Base-by-base conservation (phyloP, 2,888 invertebrate species). In the Campoplex nolae region DNA sequence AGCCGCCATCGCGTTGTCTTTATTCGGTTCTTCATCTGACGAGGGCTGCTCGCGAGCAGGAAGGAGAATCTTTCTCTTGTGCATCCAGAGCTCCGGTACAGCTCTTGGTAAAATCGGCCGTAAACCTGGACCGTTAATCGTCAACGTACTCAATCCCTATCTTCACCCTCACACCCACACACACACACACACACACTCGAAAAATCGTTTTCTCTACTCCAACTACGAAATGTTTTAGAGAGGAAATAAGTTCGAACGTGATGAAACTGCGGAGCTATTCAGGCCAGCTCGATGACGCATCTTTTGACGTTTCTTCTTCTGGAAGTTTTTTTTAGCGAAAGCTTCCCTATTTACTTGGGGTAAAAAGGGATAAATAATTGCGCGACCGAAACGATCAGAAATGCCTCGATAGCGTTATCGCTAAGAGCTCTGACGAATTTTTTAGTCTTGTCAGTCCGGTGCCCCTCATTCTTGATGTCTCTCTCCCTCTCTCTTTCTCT, bases 111-210 rank as follows among this genome's bases (percentile, higher is more conserved):
- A 75, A 87, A 81, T 28, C 54, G 75, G 54, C 56, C 42, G n/a
- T 42, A 38, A 81, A 16, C 58, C 65, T 32, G 56, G n/a, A 83
- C 84, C 87, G 87, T 87, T 87, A 78, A 81, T 82, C 87, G 75
- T 42, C 80, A 67, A 68, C 58, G 75, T 51, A 80, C 83, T 58
- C 83, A 75, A 86, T 77, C 65, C n/a, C 13, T 67, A n/a, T n/a
- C n/a, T n/a, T n/a, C n/a, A n/a, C n/a, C 42, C 11, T 32, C 16
- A 7, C 42, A n/a, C 6, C 42, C 38, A 56, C n/a, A 58, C 76
- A 7, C 56, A 38, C 38, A 38, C 4, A 38, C 38, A 6, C 38
- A 42, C n/a, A 58, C 80, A 11, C 56, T 51, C 78, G 38, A 65
- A 79, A 51, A 58, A 78, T 85, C 68, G 73, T 45, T 84, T 82